Base-by-base conservation (phyloP, 1,140 invertebrate species). In the Lepidurus couesii region DNA sequence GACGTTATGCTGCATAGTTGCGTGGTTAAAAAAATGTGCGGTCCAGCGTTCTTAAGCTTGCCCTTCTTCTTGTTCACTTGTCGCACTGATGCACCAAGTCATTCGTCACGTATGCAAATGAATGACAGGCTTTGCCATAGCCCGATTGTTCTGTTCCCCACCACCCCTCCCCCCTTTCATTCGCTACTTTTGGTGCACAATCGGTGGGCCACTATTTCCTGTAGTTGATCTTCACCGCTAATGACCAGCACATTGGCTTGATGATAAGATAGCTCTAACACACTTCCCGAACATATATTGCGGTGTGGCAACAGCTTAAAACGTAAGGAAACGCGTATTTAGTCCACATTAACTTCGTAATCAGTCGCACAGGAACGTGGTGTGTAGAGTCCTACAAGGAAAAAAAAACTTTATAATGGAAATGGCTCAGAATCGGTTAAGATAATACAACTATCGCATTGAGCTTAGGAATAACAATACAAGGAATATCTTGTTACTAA, bases 41-140 rank as follows among this genome's bases (percentile, higher is more conserved):
- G 53, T 65, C 21, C 53, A 9, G 9, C 34, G 2, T 34, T 34
- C 34, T 4, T 34, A 34, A 34, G 34, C 34, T 34, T 34, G 34
- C 6, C 8, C 9, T 7, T 13, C 16, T 9, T 65, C 1, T 9
- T 65, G 8, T 21, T n/a, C 53, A 65, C 53, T 65, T 65, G 53
- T 65, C 53, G 53, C 53, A 65, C 53, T 65, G 13, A 21, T 11
- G 53, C 53, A 65, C 53, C 53, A 11, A 65, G 16, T 65, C 53
- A 65, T 65, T 65, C 53, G 53, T 65, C 53, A 65, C 53, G 53
- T 21, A 65, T 65, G 53, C 53, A 65, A 65, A 65, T 65, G 53
- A 65, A 65, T 65, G 53, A 16, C 53, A 16, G 7, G 53, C 8
- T 65, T 65, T 65, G 8, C 53, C 16, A 65, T 65, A 65, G 13